Evolutionary conservation across 2,797 vertebrate genomes (phyloP), one percentile per base, ranked within the genome.

Genomic region (Paratrypauchen microcephalus): DNA sequence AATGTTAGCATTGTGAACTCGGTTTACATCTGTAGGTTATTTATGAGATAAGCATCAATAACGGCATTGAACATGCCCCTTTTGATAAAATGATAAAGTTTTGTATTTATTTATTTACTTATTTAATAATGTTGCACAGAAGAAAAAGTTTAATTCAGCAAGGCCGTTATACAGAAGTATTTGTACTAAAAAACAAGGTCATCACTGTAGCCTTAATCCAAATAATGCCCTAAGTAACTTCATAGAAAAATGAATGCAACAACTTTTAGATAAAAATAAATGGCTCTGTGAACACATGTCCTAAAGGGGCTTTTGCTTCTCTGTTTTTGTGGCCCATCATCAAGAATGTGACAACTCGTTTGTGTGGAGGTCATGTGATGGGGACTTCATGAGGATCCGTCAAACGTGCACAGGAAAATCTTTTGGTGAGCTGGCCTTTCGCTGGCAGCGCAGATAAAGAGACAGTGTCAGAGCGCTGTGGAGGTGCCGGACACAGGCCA

Each of bases 371-470:
- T 90, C 87, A 89, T 79, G 83, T 67, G 81, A 80, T 83, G 87
- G 2, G 75, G 79, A 74, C 77, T 86, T 83, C 79, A 78, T 87
- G 87, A 90, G 91, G 85, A 84, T 86, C 83, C 82, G 86, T 92
- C 91, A 90, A 88, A 91, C 88, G 86, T 86, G 87, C 86, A 85
- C 85, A 88, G 84, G 87, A 84, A 91, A 89, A 92, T 91, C 86
- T 88, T 90, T 87, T 85, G 88, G 85, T 86, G 82, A 78, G 75
- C 81, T 84, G 84, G 30, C 3, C 89, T 88, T 88, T 88, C 87
- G 81, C 84, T 92, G 91, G 92, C 91, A 87, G 80, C 78, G 80
- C 76, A 89, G 90, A 91, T 90, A 93, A 93, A 92, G 88, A 82
- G 80, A 86, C 88, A 83, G 85, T 93, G 92, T 94, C 83, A 81